Percentiles rank a stretch among this genome's conserved stretches.
Conservation (phyloP, 2,888 invertebrate genomes). For the Cheilosia vernalis region DNA sequence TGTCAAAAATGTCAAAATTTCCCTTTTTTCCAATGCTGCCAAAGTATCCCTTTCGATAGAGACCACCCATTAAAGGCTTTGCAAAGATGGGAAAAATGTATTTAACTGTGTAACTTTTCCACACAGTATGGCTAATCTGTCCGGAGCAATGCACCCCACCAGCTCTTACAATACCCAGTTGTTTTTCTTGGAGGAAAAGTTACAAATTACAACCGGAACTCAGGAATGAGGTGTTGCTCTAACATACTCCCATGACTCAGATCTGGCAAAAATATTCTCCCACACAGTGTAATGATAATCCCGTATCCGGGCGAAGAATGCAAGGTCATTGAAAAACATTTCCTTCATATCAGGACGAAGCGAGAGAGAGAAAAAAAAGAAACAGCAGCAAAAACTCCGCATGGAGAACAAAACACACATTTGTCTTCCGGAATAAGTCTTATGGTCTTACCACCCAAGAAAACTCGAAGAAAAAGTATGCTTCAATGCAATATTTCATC, state of each 20-base stretch:
- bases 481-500: conserved; percentile 49
- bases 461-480: conserved; percentile 39
- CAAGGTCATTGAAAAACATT: conserved; percentile 36
- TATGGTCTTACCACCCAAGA: conserved; percentile 34
- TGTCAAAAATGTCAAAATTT: too few species aligned
- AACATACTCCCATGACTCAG: background rate
- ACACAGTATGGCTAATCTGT: too few species aligned
- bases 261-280: background rate
- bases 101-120: too few species aligned
- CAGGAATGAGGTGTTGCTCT: background rate
- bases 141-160: too few species aligned
- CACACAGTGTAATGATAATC: background rate
- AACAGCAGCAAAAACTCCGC: background rate
- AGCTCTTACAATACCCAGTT: background rate
- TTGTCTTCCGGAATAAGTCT: conserved; percentile 42
- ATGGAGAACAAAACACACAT: conserved; percentile 25
- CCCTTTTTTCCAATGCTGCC: too few species aligned
- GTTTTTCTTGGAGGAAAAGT: too few species aligned
- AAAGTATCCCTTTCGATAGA: too few species aligned
- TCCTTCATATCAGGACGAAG: background rate
- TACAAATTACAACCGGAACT: too few species aligned
- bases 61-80: too few species aligned
- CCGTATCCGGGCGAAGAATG: background rate
- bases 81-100: too few species aligned
- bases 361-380: background rate